Evolutionary conservation across 2,113 vertebrate species (phyloP), one percentile per base, ranked within the genome.

Genomic region (Shinisaurus crocodilurus): DNA sequence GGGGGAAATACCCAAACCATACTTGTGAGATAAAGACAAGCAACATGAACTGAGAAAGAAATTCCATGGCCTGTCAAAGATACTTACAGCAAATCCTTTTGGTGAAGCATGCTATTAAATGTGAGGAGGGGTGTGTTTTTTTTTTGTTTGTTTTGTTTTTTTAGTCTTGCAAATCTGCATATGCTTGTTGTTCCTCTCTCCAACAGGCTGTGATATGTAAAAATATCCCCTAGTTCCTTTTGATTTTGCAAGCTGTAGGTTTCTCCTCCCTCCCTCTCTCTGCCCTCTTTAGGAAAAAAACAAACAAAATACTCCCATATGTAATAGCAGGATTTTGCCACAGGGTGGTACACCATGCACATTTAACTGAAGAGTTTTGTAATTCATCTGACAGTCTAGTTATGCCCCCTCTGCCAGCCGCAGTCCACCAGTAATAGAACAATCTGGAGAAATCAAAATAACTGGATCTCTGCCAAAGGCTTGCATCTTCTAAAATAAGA

Each of bases 291-390:
- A 2, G 27, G 40, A 32, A 8, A 32, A 48, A 29, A 67, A 83
- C 88, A 88, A 48, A 76, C 0, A 12, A 10, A 82, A 77, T 89
- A 9, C 81, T 91, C 88, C 91, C 96, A 95, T 95, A 93, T 98
- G 98, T 79, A 98, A 96, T 99, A 96, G 97, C 97, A 91, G 96
- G 92, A 95, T 95, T 97, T 96, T 97, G 98, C 98, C 98, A 99
- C 98, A 98, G 97, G 98, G 98, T 98, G 98, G 98, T 97, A 98
- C 94, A 98, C 97, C 95, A 97, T 92, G 96, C 97, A 97, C 97
- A 96, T 95, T 95, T 96, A 98, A 98, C 96, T 93, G 97, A 98
- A 96, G 88, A 96, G 76, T 93, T 96, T 93, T 65, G 87, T 96
- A 97, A 97, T 97, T 96, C 94, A 93, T 93, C 91, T 92, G 97